Percentiles rank a stretch among this genome's conserved stretches.
Evolutionary conservation across 2,797 vertebrate species (phyloP).

Genomic region (Nannoperca australis): DNA sequence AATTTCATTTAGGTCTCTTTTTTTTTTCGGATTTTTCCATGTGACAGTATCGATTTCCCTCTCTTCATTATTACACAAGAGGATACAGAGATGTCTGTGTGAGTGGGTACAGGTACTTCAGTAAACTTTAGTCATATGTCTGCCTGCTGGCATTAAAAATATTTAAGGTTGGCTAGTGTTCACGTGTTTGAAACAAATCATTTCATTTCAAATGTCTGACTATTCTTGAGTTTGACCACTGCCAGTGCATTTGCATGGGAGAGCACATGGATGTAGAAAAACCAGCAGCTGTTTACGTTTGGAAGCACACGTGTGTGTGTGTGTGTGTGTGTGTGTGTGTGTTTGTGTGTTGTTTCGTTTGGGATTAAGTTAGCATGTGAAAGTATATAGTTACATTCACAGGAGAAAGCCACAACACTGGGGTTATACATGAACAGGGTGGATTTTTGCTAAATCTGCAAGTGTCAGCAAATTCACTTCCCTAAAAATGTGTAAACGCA

Average conservation of each 20-base stretch:
- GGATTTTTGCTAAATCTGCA: slow-evolving; percentile 45
- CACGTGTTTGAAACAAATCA: slow-evolving; percentile 6
- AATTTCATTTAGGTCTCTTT: slow-evolving; percentile 79
- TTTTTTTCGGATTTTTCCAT: slow-evolving; percentile 69
- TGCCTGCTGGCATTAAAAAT: slow-evolving; percentile 29
- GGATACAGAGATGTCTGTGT: slow-evolving; percentile 67
- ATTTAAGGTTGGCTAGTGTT: background rate
- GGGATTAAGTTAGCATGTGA: slow-evolving; percentile 18
- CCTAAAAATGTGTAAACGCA: slow-evolving; percentile 51
- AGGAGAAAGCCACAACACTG: slow-evolving; percentile 35
- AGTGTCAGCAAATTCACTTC: slow-evolving; percentile 66
- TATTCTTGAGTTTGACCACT: slow-evolving; percentile 2
- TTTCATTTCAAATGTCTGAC: background rate
- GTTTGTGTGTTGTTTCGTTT: slow-evolving; percentile 21
- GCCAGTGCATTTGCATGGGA: background rate
- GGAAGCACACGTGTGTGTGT: background rate
- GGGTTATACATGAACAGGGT: slow-evolving; percentile 51
- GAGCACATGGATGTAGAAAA: background rate
- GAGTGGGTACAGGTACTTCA: slow-evolving; percentile 46
- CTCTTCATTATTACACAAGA: slow-evolving; percentile 74
- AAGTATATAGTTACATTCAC: slow-evolving; percentile 30
- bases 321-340: background rate
- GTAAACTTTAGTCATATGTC: slow-evolving; percentile 49
- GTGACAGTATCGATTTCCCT: slow-evolving; percentile 79
- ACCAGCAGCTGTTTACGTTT: background rate